Evolutionary conservation across 2,888 invertebrate genomes (phyloP), one percentile per base, ranked within the genome.

Genomic region (Drosophila basisetae): DNA sequence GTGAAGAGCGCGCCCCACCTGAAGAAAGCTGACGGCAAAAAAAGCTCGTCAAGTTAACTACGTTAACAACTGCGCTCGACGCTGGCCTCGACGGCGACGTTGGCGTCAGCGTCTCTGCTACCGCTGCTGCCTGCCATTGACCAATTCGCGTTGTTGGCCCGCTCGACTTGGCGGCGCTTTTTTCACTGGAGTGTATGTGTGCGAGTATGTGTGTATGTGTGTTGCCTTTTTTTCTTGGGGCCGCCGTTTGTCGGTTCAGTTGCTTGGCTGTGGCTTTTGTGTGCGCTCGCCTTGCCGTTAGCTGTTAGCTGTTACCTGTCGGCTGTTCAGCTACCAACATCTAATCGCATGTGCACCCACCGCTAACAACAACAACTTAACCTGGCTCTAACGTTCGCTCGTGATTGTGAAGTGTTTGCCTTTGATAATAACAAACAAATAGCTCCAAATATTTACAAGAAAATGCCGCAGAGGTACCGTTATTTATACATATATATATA

Each of bases 391-490:
- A 37, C 55, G 66, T 70, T 37, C 25, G 37, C 89, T 73, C 90
- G 84, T 89, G 84, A 82, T 82, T 35, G 70, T 68, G 61, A 70
- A 83, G 77, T 82, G 85, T 73, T 82, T 73, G 79, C 84, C 60
- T 83, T 81, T 87, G 87, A 81, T 89, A 83, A 82, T 68, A 76
- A 60, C 41, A 55, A 67, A 43, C 58, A 41, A 58, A 65, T 52
- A 63, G 37, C 28, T 25, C n/a, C 30, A 55, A 37, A 33, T 68
- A 71, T n/a, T 54, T 22, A 54, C 33, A 33, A 35, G 58, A 77
- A 60, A 62, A 85, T 85, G 85, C 90, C 90, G 85, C 85, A 85
- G 68, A 85, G 90, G 90, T 90, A 77, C 72, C 69, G 65, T 75
- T 84, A 89, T 89, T 83, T 82, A 68, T 64, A 69, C 68, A 80